Percentiles rank a stretch among this genome's conserved stretches.
Conservation (phyloP, 2,888 invertebrate genomes). For the Harmothoe impar region DNA sequence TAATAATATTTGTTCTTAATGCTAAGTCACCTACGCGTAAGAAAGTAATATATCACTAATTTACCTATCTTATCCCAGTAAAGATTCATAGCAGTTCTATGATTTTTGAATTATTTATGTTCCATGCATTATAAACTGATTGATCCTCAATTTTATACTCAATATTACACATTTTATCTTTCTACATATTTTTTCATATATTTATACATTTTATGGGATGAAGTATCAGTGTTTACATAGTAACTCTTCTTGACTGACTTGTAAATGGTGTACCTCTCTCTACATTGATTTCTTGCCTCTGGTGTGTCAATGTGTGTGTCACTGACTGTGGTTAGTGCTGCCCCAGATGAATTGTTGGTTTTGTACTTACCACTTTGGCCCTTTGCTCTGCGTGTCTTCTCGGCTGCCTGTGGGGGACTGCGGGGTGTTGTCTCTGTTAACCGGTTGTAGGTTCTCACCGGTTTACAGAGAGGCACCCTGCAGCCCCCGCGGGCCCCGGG, state of each 20-base stretch:
- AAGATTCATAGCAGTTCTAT: too few relatives aligned
- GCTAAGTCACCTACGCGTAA: background rate
- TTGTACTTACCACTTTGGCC: constrained; percentile 62
- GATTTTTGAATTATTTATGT: too few relatives aligned
- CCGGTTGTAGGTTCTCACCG: background rate
- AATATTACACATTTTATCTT: background rate
- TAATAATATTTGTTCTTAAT: background rate
- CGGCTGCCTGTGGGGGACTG: background rate
- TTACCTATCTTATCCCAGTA: background rate
- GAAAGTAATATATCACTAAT: background rate
- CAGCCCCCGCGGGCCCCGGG: constrained; percentile 40
- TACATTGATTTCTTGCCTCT: constrained; percentile 49
- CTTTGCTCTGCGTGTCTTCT: constrained; percentile 55
- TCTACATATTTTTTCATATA: background rate
- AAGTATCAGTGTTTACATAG: constrained; percentile 32
- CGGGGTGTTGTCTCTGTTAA: constrained; percentile 21
- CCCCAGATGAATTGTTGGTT: constrained; percentile 62
- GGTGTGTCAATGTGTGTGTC: constrained; percentile 58
- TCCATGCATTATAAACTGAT: too few relatives aligned
- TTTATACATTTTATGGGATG: background rate
- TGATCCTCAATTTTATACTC: background rate
- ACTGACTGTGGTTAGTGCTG: constrained; percentile 59
- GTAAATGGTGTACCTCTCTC: constrained; percentile 43
- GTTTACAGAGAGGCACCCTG: background rate
- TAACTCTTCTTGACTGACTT: constrained; percentile 16